A percentile compares a stretch with the other conserved stretches of the same genome.
phyloP scores from a whole-genome alignment of 2,888 invertebrate species.

The Hirtodrosophila histrioides region DNA sequence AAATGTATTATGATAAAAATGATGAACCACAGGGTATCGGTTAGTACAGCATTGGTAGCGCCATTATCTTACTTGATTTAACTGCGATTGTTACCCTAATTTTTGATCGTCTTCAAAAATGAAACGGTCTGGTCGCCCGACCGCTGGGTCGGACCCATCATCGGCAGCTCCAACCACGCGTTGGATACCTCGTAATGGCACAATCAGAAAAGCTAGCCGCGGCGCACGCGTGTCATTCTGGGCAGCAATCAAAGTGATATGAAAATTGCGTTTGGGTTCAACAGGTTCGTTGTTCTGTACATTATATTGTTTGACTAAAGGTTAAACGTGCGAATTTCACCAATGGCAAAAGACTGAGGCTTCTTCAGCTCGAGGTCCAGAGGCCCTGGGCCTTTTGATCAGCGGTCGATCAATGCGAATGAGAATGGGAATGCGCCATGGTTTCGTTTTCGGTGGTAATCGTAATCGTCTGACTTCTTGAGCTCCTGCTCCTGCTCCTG shows the following conservation, averaged over 20 bases:
- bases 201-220: constrained; percentile 60
- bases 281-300: constrained; percentile 73
- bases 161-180: constrained; percentile 69
- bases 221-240: constrained; percentile 79
- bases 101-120: constrained; percentile 64
- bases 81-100: constrained; percentile 73
- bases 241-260: constrained; percentile 82
- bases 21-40: too few relatives aligned
- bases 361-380: constrained; percentile 11
- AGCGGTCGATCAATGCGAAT: constrained; percentile 64
- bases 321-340: constrained; percentile 83
- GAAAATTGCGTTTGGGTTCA: constrained; percentile 82
- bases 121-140: constrained; percentile 51
- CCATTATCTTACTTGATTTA: constrained; percentile 24
- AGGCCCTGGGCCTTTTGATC: constrained; percentile 45
- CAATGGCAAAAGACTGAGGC: constrained; percentile 49
- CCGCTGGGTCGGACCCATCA: constrained; percentile 42
- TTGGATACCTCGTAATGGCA: constrained; percentile 53
- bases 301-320: constrained; percentile 73
- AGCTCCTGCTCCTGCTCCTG: constrained; percentile 47
- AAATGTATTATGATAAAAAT: too few relatives aligned
- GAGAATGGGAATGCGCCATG: constrained; percentile 31
- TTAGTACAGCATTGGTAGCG: too few relatives aligned
- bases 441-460: constrained; percentile 75
- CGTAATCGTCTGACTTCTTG: constrained; percentile 77